phyloP scores from a whole-genome alignment of 2,888 invertebrate species.

The Drosophila longiperda region DNA sequence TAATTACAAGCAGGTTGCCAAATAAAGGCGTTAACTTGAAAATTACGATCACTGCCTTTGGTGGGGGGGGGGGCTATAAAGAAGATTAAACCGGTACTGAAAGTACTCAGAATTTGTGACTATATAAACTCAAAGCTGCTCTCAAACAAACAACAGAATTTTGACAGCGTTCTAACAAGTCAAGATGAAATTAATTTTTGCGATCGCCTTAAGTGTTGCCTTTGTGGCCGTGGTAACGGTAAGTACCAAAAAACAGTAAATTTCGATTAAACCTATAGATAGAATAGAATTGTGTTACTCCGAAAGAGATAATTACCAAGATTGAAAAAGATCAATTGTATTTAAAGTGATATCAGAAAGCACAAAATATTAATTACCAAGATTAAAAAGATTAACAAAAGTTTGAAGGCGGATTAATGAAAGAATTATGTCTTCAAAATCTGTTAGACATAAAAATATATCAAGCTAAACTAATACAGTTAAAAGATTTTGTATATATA shows the following conservation, averaged over 20 bases:
- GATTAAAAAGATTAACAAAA: not conserved
- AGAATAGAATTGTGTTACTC: not conserved
- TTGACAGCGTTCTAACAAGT: constrained; percentile 50
- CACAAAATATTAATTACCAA: not conserved
- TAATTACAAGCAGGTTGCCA: not conserved
- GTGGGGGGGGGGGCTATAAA: constrained; percentile 22
- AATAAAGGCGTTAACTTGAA: constrained; percentile 13
- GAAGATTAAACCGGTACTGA: constrained; percentile 60
- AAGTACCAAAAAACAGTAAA: constrained; percentile 53
- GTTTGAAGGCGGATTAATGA: not conserved
- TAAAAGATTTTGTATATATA: not conserved
- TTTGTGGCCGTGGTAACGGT: constrained; percentile 59
- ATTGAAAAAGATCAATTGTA: not conserved
- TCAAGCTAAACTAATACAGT: not conserved
- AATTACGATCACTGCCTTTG: constrained; percentile 39
- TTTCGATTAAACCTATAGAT: no score
- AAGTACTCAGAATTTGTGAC: constrained; percentile 11
- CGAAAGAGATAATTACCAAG: not conserved
- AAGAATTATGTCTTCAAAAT: not conserved
- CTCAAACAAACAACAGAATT: constrained; percentile 50
- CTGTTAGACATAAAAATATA: not conserved
- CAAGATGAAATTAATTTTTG: constrained; percentile 70
- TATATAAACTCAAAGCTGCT: constrained; percentile 61
- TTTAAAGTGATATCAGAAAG: not conserved
- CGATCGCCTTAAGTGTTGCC: constrained; percentile 63